Percentiles rank a stretch among this genome's conserved stretches.
phyloP scores from a whole-genome alignment of 2,797 vertebrate species.

The Synaphobranchus kaupii region DNA sequence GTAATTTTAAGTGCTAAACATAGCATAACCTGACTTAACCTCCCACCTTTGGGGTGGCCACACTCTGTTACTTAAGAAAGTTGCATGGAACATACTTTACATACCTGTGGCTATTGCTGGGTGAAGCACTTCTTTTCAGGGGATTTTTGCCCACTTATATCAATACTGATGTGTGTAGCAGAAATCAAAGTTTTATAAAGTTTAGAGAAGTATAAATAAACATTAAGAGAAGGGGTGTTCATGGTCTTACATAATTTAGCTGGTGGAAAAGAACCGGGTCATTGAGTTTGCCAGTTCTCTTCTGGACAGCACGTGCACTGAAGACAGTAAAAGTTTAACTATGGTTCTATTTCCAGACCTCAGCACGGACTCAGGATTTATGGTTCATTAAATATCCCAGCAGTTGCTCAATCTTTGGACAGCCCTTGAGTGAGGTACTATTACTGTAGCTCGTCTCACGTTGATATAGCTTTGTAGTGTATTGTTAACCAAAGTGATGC shows the following conservation, averaged over 20 bases:
- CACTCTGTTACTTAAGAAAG: neutral
- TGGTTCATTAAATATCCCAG: neutral
- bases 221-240: neutral
- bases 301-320: neutral
- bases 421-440: neutral
- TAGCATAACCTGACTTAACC: neutral
- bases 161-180: neutral
- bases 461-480: slow-evolving; percentile 11
- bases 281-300: neutral
- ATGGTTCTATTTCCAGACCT: neutral
- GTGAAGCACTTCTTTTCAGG: neutral
- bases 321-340: slow-evolving; percentile 15
- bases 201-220: neutral
- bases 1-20: neutral
- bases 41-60: neutral
- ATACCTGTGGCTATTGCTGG: neutral
- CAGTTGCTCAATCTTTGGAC: slow-evolving; percentile 2
- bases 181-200: neutral
- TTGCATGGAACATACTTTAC: neutral
- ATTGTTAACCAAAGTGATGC: slow-evolving; percentile 21
- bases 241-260: no score
- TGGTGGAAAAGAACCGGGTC: neutral
- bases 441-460: neutral
- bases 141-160: neutral
- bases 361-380: neutral